A percentile compares a stretch with the other conserved stretches of the same genome.
These are phyloP conservation scores for Argyrosomus regius DNA, from an alignment of 2,797 vertebrate species.

Conservation along the genomic window DNA sequence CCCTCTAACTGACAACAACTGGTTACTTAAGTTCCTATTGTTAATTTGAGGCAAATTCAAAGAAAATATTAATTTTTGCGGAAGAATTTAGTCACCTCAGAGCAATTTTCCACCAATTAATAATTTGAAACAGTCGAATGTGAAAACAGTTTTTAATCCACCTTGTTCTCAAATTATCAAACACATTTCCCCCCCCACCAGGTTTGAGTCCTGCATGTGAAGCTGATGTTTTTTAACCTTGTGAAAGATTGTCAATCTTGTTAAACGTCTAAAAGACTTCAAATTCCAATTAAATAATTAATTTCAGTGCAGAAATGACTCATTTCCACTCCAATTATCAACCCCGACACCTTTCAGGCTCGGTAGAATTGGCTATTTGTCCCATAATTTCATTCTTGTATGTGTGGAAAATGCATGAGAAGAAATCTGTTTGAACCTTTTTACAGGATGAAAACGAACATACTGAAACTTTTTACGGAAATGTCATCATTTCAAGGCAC, in stretches of 20 bases:
- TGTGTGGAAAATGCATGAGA: not conserved
- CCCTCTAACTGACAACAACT: no score
- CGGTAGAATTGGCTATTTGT: not conserved
- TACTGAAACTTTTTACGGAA: not conserved
- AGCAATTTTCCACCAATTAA: no score
- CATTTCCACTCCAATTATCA: not conserved
- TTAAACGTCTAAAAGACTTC: not conserved
- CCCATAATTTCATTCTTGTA: not conserved
- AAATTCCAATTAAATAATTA: not conserved
- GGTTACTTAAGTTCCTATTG: not conserved
- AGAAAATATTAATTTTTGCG: not conserved
- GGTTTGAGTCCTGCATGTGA: no score
- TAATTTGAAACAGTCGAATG: no score
- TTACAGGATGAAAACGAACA: not conserved
- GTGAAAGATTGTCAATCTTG: not conserved
- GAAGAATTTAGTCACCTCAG: not conserved
- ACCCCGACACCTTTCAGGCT: not conserved
- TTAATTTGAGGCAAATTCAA: not conserved
- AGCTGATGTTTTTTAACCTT: not conserved
- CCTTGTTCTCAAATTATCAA: not conserved
- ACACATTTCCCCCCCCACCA: no score
- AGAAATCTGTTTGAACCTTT: not conserved
- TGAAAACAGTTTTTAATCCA: no score
- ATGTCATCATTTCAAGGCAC: not conserved
- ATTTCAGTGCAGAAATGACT: not conserved